These are phyloP conservation scores for Synanceia verrucosa DNA, from an alignment of 2,797 vertebrate genomes.

Conservation along the genomic window DNA sequence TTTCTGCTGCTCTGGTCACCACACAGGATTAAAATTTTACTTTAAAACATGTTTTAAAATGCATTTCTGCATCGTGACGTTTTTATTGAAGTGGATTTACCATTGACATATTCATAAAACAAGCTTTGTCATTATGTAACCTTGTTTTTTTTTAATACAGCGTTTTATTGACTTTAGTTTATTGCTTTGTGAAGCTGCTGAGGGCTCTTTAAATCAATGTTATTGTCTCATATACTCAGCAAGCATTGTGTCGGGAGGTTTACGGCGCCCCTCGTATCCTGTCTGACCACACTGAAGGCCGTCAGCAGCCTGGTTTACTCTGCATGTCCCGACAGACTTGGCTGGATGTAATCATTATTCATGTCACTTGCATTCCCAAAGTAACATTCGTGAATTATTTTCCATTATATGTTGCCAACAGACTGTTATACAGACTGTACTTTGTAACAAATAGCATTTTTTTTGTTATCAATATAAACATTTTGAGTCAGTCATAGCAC, in stretches of 20 bases:
- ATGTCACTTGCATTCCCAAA: conserved; percentile 18
- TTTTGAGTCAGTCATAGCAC: conserved; percentile 17
- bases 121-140: background rate
- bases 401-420: conserved; percentile 29
- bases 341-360: conserved; percentile 32
- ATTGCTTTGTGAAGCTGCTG: background rate
- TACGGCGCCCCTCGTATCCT: background rate
- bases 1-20: fast-evolving
- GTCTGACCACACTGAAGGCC: conserved; percentile 10
- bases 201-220: conserved; percentile 16
- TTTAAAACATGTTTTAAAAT: background rate
- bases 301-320: conserved; percentile 35
- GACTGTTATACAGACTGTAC: background rate
- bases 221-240: background rate
- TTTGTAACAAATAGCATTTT: conserved; percentile 13
- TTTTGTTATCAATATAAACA: conserved; percentile 24
- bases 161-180: conserved; percentile 4
- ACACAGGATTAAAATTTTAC: background rate
- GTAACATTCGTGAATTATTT: conserved; percentile 44
- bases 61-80: background rate
- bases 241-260: background rate
- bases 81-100: background rate
- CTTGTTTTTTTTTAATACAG: background rate
- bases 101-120: background rate
- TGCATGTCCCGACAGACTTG: conserved; percentile 22